Conservation (phyloP, 1,140 invertebrate genomes). For the Drosophila pseudoobscura region DNA sequence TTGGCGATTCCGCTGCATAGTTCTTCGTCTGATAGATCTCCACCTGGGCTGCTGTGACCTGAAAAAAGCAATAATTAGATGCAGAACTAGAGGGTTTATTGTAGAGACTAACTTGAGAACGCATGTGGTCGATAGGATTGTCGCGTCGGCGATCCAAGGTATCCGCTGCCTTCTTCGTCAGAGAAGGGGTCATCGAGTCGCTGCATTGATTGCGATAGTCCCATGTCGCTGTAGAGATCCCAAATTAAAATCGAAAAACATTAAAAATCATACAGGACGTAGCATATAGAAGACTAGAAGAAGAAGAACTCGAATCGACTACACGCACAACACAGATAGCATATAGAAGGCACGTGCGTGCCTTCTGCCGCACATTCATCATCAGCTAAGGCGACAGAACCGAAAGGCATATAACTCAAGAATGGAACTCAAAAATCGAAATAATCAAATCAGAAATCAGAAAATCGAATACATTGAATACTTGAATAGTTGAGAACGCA, state of each 20-base stretch:
- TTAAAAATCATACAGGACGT: constrained; percentile 33
- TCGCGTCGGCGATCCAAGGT: constrained; percentile 83
- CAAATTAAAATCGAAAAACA: constrained; percentile 37
- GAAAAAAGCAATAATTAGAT: neutral
- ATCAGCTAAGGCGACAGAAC: constrained; percentile 51
- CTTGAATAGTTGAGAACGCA: constrained; percentile 44
- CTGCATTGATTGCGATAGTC: constrained; percentile 83
- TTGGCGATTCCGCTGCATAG: constrained; percentile 85
- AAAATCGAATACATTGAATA: constrained; percentile 46
- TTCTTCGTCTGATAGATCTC: constrained; percentile 88
- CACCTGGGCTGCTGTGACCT: constrained; percentile 84
- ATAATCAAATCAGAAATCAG: constrained; percentile 31
- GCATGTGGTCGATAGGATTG: constrained; percentile 83
- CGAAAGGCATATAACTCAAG: constrained; percentile 22
- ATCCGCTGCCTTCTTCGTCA: constrained; percentile 84
- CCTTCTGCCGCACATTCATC: constrained; percentile 14
- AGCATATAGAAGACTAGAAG: constrained; percentile 23
- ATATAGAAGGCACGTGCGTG: no score
- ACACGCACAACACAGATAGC: constrained; percentile 41
- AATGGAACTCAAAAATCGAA: constrained; percentile 18
- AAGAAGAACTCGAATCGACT: constrained; percentile 56
- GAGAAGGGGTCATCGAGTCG: constrained; percentile 83
- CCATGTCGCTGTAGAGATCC: constrained; percentile 74
- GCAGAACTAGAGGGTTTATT: neutral
- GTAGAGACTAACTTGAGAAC: constrained; percentile 76